Percentiles rank a stretch among this genome's conserved stretches.
Evolutionary conservation across 2,113 vertebrate species (phyloP).

Genomic region (Stegostoma tigrinum): DNA sequence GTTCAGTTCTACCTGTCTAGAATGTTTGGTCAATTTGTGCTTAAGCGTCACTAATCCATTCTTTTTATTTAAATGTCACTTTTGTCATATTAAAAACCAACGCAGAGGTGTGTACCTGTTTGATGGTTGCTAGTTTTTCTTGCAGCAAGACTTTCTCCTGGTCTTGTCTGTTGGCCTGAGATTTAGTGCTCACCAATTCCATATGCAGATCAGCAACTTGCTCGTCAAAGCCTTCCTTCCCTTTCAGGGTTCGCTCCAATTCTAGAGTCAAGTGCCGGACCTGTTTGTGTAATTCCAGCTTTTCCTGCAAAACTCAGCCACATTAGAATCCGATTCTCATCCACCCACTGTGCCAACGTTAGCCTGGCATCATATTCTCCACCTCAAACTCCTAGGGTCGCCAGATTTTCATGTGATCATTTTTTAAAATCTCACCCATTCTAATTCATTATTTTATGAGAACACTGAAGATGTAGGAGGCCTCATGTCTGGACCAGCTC

Average conservation of each 20-base stretch:
- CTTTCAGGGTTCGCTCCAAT: constrained; percentile 42
- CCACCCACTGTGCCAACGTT: not conserved
- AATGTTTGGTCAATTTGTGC: not conserved
- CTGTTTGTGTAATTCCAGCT: constrained; percentile 47
- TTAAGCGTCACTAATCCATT: no score
- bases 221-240: constrained; percentile 42
- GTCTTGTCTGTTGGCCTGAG: constrained; percentile 44
- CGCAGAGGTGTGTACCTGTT: constrained; percentile 44
- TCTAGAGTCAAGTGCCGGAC: constrained; percentile 45
- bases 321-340: not conserved
- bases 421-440: not conserved
- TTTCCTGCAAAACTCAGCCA: constrained; percentile 48
- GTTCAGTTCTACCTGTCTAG: not conserved
- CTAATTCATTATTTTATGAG: not conserved
- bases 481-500: not conserved
- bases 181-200: constrained; percentile 41
- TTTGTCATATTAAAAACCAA: no score
- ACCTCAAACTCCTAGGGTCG: no score
- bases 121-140: constrained; percentile 44
- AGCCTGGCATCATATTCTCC: not conserved
- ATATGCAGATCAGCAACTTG: constrained; percentile 47
- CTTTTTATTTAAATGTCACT: no score
- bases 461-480: not conserved
- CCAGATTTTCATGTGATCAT: not conserved
- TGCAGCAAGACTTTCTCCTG: constrained; percentile 46